Evolutionary conservation across 2,888 invertebrate genomes (phyloP), one percentile per base, ranked within the genome.

Genomic region (Ypsolopha scabrella): DNA sequence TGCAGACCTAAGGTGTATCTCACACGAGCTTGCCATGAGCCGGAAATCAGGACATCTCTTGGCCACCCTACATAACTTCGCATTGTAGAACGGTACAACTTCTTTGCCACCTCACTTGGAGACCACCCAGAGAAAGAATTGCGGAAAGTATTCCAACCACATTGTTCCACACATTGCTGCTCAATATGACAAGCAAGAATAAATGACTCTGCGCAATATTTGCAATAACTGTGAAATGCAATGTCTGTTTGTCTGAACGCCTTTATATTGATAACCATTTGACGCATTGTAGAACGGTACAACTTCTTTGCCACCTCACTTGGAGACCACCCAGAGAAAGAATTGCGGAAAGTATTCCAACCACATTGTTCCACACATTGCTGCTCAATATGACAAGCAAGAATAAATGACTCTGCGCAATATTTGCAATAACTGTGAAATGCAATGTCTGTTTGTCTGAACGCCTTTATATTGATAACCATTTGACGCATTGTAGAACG

Each of bases 321-420:
- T 55, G 56, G 53, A 58, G 74, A 69, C 74, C 75, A 69, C 75
- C 69, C 64, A 65, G 36, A 7, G 37, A 11, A 50, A 33, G 44
- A 49, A 49, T 49, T 41, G 47, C 41, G 43, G 51, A 53, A 51
- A 51, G 41, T 36, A 50, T 43, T 50, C 37, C 43, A n/a, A 41
- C 33, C 39, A 37, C 39, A 50, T 50, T 50, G 50, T 50, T 50
- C 41, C 43, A 44, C 35, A 41, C 41, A 51, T 34, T 39, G 48
- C 48, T 24, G 35, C 39, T 48, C 43, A 34, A 52, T 52, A 39
- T 47, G 48, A 52, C 47, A 52, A 52, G 41, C 1, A 11, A 41
- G 41, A 41, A 13, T 41, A 41, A 41, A 41, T 41, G 41, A 14
- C 41, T 13, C 41, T 13, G 41, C 8, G 41, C 13, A 41, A 41